These are phyloP conservation scores for Lasioglossum morio DNA, from an alignment of 2,888 invertebrate species.

Conservation along the genomic window DNA sequence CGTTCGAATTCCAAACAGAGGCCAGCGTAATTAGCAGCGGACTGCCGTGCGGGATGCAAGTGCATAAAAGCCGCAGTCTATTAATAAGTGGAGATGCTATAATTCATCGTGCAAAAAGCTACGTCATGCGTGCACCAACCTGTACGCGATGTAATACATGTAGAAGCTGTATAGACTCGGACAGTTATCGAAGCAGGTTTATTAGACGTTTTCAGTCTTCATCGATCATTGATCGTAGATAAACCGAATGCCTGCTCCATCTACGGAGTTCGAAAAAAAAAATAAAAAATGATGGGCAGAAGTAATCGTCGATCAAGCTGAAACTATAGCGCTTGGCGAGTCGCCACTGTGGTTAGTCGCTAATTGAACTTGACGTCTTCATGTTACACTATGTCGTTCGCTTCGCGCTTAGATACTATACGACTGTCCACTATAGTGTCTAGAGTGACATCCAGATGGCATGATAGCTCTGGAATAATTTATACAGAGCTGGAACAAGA, in stretches of 20 bases:
- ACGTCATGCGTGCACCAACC: background rate
- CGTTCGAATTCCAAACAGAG: background rate
- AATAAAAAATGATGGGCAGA: background rate
- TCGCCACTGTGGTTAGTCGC: background rate
- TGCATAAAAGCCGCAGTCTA: conserved; percentile 3
- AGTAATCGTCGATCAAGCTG: conserved; percentile 11
- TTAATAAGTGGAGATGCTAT: background rate
- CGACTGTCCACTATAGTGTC: background rate
- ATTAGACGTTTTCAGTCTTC: conserved; percentile 15
- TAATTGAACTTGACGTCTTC: conserved; percentile 11
- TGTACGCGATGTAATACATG: background rate
- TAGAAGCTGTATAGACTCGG: background rate
- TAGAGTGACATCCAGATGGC: background rate
- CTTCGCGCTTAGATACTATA: background rate
- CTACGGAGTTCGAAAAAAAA: background rate
- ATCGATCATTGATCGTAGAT: conserved; percentile 21
- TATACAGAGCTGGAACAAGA: background rate
- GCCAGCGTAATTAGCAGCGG: background rate
- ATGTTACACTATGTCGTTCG: background rate
- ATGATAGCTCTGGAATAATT: background rate
- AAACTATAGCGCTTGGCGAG: conserved; percentile 1
- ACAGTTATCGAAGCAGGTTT: conserved; percentile 9
- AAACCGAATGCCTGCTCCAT: background rate
- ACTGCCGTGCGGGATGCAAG: background rate
- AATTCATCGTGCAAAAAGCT: background rate